These are phyloP conservation scores for Osmoderma eremita DNA, from an alignment of 2,888 invertebrate genomes.

Conservation along the genomic window DNA sequence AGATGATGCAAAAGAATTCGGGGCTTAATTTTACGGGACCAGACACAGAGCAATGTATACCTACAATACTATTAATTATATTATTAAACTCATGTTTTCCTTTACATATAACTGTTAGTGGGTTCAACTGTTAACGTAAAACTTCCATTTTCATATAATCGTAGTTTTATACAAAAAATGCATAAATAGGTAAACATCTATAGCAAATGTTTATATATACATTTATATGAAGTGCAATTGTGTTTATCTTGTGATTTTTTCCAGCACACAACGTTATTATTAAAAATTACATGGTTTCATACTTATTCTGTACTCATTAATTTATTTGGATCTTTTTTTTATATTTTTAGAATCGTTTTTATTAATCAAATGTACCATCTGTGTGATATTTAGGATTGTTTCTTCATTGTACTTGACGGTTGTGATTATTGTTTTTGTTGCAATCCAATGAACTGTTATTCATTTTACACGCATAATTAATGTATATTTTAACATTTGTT, in stretches of 20 bases:
- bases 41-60: slow-evolving; percentile 42
- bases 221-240: slow-evolving; percentile 45
- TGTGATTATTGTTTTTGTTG: slow-evolving; percentile 35
- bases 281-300: slow-evolving; percentile 12
- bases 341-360: slow-evolving; percentile 27
- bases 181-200: slow-evolving; percentile 37
- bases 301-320: slow-evolving; percentile 7
- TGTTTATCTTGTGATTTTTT: slow-evolving; percentile 38
- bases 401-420: slow-evolving; percentile 19
- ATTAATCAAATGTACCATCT: slow-evolving; percentile 40
- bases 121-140: slow-evolving; percentile 38
- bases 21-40: slow-evolving; percentile 53
- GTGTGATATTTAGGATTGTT: slow-evolving; percentile 32
- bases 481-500: slow-evolving; percentile 44
- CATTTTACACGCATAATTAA: slow-evolving; percentile 21
- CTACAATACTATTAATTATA: slow-evolving; percentile 42
- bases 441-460: slow-evolving; percentile 13
- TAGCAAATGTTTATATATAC: slow-evolving; percentile 50
- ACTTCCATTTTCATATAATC: slow-evolving; percentile 36
- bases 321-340: slow-evolving; percentile 33
- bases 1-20: slow-evolving; percentile 85
- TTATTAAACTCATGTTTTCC: slow-evolving; percentile 42
- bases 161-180: slow-evolving; percentile 38
- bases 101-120: slow-evolving; percentile 40
- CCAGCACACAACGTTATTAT: slow-evolving; percentile 8